Base-by-base conservation (phyloP, 2,797 vertebrate genomes). In the Cyclura pinguis region DNA sequence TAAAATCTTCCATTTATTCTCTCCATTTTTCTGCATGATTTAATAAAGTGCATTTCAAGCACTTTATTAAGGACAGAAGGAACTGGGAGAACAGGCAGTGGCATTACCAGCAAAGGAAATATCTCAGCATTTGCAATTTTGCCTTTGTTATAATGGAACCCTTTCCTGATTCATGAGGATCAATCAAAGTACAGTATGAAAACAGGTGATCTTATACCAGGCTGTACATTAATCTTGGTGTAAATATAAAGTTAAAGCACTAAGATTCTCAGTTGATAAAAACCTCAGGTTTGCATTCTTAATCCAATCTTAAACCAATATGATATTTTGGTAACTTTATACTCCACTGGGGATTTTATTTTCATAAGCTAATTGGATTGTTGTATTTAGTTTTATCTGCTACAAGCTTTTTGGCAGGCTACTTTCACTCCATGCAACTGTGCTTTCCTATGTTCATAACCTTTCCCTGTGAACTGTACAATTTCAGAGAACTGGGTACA, bases 31-130 rank as follows among this genome's bases (percentile, higher is more conserved):
- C 57, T 55, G 32, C 55, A 35, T 86, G 24, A 76, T 74, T 85
- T 90, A 86, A 86, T 90, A 82, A 82, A 74, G 42, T 82, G 67
- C 35, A 64, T 83, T 90, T 52, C 78, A 64, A 82, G 22, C 55
- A 82, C 78, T 87, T 76, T 90, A 87, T 82, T 76, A 52, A 14
- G 6, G 38, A 78, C 8, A 62, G 77, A 74, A 47, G 52, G 64
- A 59, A 27, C 84, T 29, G 85, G 18, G 22, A 69, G 35, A 81
- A 32, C 64, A 22, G 52, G 12, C 77, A 9, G 29, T n/a, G 6
- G 74, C 4, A 13, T 50, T 22, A 50, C 47, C 8, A 9, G 38
- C 24, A n/a, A 2, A 2, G 52, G 24, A 6, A 7, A 77, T 74
- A 24, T 42, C 52, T 42, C 6, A 1, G 42, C 14, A 67, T 38